A percentile compares a stretch with the other conserved stretches of the same genome.
These are phyloP conservation scores for Serrognathus titanus DNA, from an alignment of 2,888 invertebrate species.

Conservation along the genomic window DNA sequence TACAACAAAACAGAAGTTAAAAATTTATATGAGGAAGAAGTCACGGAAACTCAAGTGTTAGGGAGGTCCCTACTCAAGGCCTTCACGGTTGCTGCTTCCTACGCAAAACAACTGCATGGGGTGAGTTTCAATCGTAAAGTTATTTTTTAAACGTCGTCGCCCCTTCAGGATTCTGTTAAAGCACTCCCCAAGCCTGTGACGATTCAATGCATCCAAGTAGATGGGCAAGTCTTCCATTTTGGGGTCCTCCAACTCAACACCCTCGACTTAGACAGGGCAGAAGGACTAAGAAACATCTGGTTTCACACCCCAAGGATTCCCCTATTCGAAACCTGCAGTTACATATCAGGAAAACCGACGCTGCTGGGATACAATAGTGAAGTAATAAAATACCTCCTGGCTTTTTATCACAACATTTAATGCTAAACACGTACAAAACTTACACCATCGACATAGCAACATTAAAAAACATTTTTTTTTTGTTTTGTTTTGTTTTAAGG, in stretches of 20 bases:
- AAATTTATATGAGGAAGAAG: conserved; percentile 67
- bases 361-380: conserved; percentile 74
- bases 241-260: conserved; percentile 82
- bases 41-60: conserved; percentile 64
- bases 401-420: conserved; percentile 71
- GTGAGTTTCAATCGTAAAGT: conserved; percentile 46
- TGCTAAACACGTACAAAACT: conserved; percentile 11
- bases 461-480: background rate
- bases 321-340: conserved; percentile 64
- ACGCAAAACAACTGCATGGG: conserved; percentile 73
- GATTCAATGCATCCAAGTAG: conserved; percentile 79
- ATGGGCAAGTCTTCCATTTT: conserved; percentile 75
- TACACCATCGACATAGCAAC: background rate
- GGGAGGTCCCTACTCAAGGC: conserved; percentile 70
- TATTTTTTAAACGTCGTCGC: conserved; percentile 2
- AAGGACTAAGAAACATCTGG: conserved; percentile 72
- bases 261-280: conserved; percentile 59
- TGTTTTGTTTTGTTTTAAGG: background rate
- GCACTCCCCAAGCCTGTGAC: conserved; percentile 73
- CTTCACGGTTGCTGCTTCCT: conserved; percentile 72
- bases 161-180: conserved; percentile 56
- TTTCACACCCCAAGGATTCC: conserved; percentile 65
- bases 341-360: conserved; percentile 61
- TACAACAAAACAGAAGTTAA: conserved; percentile 62
- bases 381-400: conserved; percentile 72